These are phyloP conservation scores for Misgurnus mizolepis DNA, from an alignment of 2,113 vertebrate genomes.

Conservation along the genomic window DNA sequence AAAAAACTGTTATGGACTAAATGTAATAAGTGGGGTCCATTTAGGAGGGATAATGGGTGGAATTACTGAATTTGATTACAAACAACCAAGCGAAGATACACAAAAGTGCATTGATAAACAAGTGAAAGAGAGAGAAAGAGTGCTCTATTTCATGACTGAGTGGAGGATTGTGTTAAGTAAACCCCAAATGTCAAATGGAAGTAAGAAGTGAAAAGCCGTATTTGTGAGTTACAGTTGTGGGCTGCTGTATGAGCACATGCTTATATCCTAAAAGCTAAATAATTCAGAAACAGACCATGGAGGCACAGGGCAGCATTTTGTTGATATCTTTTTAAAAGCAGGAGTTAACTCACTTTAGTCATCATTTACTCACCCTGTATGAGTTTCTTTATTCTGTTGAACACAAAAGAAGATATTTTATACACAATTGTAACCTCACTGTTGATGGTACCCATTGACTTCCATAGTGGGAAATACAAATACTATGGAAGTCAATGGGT, in stretches of 20 bases:
- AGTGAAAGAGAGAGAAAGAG: constrained; percentile 41
- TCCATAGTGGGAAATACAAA: too few species aligned
- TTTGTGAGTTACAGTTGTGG: not conserved
- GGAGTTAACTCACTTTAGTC: too few species aligned
- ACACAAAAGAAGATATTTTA: too few species aligned
- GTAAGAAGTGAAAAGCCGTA: constrained; percentile 15
- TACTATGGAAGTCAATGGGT: too few species aligned
- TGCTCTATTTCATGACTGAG: constrained; percentile 41
- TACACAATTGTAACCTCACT: too few species aligned
- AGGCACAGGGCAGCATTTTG: not conserved
- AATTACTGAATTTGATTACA: constrained; percentile 45
- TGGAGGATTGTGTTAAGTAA: constrained; percentile 33
- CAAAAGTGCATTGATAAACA: constrained; percentile 27
- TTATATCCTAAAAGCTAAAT: constrained; percentile 6
- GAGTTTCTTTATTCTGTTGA: too few species aligned
- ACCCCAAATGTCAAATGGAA: constrained; percentile 37
- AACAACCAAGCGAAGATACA: constrained; percentile 39
- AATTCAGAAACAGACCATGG: constrained; percentile 24
- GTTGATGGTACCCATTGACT: too few species aligned
- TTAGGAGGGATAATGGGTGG: constrained; percentile 29
- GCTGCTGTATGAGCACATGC: not conserved
- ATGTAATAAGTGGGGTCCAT: constrained; percentile 18
- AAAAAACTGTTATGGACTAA: not conserved
- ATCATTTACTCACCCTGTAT: too few species aligned
- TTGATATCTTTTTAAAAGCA: not conserved